Conservation (phyloP, 2,113 vertebrate genomes). For the Oostethus manadensis region DNA sequence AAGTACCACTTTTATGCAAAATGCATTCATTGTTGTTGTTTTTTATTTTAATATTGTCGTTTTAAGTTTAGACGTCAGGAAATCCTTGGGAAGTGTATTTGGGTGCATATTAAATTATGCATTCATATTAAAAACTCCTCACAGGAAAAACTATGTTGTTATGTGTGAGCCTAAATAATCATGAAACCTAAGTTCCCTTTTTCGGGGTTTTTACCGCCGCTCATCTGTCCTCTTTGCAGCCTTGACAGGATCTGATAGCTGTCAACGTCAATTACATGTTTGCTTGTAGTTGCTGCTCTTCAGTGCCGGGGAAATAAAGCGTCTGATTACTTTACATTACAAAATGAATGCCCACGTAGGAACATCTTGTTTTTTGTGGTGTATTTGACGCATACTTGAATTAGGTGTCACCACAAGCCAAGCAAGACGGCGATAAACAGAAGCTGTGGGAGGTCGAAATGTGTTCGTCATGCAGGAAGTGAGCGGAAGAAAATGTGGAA, state of each 20-base stretch:
- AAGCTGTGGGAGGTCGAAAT: not conserved
- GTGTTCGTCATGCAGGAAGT: not conserved
- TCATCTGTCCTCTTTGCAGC: slow-evolving; percentile 23
- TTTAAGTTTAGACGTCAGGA: too few species aligned
- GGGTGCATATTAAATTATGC: slow-evolving; percentile 23
- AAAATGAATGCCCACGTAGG: slow-evolving; percentile 2
- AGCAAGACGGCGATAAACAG: not conserved
- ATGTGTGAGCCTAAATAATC: slow-evolving; percentile 22
- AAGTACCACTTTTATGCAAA: too few species aligned
- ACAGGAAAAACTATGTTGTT: slow-evolving; percentile 9
- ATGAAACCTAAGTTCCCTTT: slow-evolving; percentile 1
- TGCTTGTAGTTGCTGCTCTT: not conserved
- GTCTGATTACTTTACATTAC: slow-evolving; percentile 16
- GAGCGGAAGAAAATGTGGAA: not conserved
- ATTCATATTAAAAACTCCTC: slow-evolving; percentile 49
- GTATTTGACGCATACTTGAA: not conserved
- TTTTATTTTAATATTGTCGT: too few species aligned
- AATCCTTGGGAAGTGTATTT: too few species aligned
- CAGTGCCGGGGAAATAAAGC: not conserved
- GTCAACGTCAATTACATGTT: slow-evolving; percentile 56
- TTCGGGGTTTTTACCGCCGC: slow-evolving; percentile 51
- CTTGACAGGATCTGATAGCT: slow-evolving; percentile 46
- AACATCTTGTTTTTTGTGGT: not conserved
- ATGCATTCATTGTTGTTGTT: too few species aligned
- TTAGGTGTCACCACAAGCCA: not conserved